phyloP scores from a whole-genome alignment of 2,888 invertebrate species.

The Tetragnatha montana region DNA sequence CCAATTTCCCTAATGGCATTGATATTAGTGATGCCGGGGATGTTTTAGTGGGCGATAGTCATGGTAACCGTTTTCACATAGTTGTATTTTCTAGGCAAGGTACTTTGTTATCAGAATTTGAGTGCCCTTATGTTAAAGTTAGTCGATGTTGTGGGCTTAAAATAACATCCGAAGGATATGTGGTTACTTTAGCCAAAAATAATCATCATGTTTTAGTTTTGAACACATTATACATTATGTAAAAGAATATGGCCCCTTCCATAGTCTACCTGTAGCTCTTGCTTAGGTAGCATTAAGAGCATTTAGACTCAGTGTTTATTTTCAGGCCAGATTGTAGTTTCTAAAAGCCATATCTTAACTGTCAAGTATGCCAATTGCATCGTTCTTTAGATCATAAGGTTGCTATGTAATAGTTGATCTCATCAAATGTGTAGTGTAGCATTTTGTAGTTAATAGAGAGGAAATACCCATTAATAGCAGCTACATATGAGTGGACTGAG shows the following conservation, averaged over 20 bases:
- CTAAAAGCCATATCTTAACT: constrained; percentile 66
- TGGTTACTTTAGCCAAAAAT: constrained; percentile 97
- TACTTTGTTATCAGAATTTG: constrained; percentile 80
- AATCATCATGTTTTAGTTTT: constrained; percentile 98
- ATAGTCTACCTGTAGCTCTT: constrained; percentile 68
- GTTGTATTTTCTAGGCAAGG: constrained; percentile 91
- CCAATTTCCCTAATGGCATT: constrained; percentile 98
- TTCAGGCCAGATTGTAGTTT: constrained; percentile 57
- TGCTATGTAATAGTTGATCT: constrained; percentile 70
- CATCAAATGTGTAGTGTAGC: constrained; percentile 66
- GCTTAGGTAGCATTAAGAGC: constrained; percentile 67
- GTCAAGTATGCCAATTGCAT: constrained; percentile 64
- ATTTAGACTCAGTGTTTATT: constrained; percentile 65
- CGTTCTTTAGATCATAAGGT: constrained; percentile 59
- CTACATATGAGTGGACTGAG: constrained; percentile 68
- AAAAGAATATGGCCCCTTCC: constrained; percentile 62
- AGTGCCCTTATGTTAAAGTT: constrained; percentile 98
- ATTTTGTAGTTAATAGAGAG: constrained; percentile 65
- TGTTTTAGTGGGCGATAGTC: constrained; percentile 96
- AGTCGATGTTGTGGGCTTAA: constrained; percentile 98
- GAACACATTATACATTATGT: constrained; percentile 89
- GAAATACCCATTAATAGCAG: constrained; percentile 65
- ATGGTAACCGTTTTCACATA: constrained; percentile 97
- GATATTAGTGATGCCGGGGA: constrained; percentile 98
- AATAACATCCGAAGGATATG: constrained; percentile 96